Conservation (phyloP, 2,888 invertebrate species). For the Acronicta leporina region DNA sequence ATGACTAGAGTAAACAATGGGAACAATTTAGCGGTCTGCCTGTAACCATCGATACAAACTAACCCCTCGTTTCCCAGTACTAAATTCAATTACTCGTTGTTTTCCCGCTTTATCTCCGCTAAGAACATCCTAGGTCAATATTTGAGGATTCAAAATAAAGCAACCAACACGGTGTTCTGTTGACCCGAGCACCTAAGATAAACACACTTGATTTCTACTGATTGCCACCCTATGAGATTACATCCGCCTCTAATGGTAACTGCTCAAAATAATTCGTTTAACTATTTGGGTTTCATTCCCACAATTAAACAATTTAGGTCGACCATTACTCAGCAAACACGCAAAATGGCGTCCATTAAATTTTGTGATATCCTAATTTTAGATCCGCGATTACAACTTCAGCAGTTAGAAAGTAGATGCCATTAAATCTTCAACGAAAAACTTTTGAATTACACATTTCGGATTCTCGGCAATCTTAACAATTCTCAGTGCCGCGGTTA, state of each 20-base stretch:
- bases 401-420: constrained; percentile 44
- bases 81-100: constrained; percentile 77
- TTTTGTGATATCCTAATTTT: constrained; percentile 62
- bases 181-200: constrained; percentile 53
- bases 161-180: constrained; percentile 62
- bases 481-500: constrained; percentile 36
- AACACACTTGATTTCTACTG: constrained; percentile 57
- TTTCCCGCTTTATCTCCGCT: constrained; percentile 74
- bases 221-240: constrained; percentile 56
- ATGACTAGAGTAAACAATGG: constrained; percentile 75
- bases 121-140: constrained; percentile 82
- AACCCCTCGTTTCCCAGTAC: constrained; percentile 69
- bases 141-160: constrained; percentile 73
- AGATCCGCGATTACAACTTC: constrained; percentile 53
- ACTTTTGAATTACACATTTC: constrained; percentile 42
- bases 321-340: constrained; percentile 66
- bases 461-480: constrained; percentile 29
- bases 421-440: constrained; percentile 52
- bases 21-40: constrained; percentile 74
- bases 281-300: constrained; percentile 60
- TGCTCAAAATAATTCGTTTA: constrained; percentile 50
- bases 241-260: constrained; percentile 33
- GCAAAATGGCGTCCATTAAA: constrained; percentile 62
- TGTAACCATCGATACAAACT: constrained; percentile 80
- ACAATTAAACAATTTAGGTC: constrained; percentile 70